Evolutionary conservation across 2,797 vertebrate genomes (phyloP).

Genomic region (Todus mexicanus): DNA sequence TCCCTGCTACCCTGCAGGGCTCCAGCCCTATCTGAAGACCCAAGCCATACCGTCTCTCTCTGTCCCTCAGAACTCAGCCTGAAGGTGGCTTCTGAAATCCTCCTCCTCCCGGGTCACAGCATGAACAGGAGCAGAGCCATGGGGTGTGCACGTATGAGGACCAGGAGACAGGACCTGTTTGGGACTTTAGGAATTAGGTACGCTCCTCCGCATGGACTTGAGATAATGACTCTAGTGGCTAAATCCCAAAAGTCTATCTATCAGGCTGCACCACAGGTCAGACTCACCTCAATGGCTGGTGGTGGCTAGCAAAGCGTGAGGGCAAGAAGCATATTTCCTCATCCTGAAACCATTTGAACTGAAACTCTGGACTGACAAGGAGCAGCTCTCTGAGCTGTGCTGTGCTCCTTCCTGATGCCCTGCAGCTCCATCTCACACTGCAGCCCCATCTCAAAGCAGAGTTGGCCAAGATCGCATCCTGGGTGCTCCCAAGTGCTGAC

Average conservation of each 20-base stretch:
- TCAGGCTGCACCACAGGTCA: fast-evolving
- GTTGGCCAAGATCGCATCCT: fast-evolving
- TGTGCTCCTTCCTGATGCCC: not conserved
- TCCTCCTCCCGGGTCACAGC: no score
- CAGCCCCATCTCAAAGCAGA: not conserved
- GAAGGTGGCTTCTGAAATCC: not conserved
- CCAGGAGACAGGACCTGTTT: not conserved
- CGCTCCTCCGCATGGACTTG: not conserved
- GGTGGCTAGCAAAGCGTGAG: not conserved
- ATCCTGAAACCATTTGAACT: not conserved
- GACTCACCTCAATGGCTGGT: not conserved
- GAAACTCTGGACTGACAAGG: not conserved
- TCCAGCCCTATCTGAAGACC: not conserved
- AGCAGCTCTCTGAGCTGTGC: not conserved
- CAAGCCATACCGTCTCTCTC: not conserved
- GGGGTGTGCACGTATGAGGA: fast-evolving
- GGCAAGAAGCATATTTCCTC: not conserved
- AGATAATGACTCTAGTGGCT: not conserved
- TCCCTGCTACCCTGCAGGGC: not conserved
- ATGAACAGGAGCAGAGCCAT: not conserved
- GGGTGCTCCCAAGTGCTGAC: not conserved
- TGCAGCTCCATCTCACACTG: not conserved
- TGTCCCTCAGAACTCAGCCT: not conserved
- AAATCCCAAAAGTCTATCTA: not conserved
- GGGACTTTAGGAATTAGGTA: not conserved